Evolutionary conservation across 2,797 vertebrate genomes (phyloP).

Genomic region (Dipus sagitta): DNA sequence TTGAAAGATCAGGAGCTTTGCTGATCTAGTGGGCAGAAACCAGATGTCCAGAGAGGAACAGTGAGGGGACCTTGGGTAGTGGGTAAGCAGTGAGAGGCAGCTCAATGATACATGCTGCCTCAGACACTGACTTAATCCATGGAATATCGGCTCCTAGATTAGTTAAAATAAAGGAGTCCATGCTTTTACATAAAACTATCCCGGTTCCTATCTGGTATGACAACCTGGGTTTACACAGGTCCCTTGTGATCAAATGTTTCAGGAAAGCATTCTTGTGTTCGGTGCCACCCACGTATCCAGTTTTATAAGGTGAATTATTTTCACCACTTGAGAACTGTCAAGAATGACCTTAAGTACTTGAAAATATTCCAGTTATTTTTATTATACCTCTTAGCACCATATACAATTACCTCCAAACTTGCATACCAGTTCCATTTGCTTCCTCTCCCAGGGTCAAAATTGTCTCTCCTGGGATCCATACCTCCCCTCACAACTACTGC

Average conservation of each 20-base stretch:
- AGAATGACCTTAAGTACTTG: constrained; percentile 19
- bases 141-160: neutral
- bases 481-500: too few species aligned
- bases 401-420: neutral
- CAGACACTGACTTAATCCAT: neutral
- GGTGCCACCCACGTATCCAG: constrained; percentile 48
- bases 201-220: neutral
- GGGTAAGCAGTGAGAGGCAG: neutral
- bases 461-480: neutral
- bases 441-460: neutral
- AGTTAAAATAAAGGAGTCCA: neutral
- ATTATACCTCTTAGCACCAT: neutral
- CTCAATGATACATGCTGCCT: neutral
- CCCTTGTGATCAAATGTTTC: neutral
- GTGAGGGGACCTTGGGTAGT: neutral
- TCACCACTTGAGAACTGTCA: constrained; percentile 51
- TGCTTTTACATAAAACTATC: neutral
- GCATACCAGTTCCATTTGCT: too few species aligned
- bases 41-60: neutral
- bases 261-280: constrained; percentile 51
- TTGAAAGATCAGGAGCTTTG: neutral
- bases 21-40: neutral
- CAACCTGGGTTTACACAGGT: neutral
- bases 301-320: constrained; percentile 68
- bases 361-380: neutral